Conservation (phyloP, 35 echinoderm and acorn worm species). For the Lytechinus pictus region DNA sequence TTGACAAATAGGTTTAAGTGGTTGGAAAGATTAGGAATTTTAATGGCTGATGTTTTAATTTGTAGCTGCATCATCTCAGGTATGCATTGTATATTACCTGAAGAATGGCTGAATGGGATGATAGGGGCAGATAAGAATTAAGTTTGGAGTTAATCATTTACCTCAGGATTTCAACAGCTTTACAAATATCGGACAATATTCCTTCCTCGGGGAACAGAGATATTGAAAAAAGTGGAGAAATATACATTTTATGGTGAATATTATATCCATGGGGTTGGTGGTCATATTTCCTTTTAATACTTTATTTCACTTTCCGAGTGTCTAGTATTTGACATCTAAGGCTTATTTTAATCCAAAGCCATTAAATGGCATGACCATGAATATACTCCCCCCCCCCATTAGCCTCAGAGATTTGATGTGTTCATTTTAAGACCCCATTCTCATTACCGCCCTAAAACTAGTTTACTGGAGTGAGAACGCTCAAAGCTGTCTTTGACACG, state of each 20-base stretch:
- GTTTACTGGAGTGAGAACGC: no score
- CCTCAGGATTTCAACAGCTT: neutral
- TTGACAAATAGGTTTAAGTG: slow-evolving; percentile 4
- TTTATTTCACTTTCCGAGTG: no score
- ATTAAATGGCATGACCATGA: no score
- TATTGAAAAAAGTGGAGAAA: neutral
- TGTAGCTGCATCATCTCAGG: neutral
- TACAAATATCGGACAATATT: neutral
- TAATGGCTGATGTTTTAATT: slow-evolving; percentile 4
- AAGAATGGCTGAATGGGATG: neutral
- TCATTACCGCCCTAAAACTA: no score
- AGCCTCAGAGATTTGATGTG: no score
- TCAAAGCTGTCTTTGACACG: no score
- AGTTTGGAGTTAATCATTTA: neutral
- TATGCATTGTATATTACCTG: slow-evolving; percentile 13
- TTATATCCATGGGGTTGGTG: no score
- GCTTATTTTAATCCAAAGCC: no score
- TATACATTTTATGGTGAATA: neutral
- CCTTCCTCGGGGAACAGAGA: neutral
- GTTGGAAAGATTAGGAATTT: neutral
- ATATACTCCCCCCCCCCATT: no score
- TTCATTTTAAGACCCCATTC: no score
- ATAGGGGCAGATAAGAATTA: neutral
- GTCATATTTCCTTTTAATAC: no score
- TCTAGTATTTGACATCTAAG: no score